Base-by-base conservation (phyloP, 2,797 vertebrate genomes). In the Chaetophractus vellerosus region DNA sequence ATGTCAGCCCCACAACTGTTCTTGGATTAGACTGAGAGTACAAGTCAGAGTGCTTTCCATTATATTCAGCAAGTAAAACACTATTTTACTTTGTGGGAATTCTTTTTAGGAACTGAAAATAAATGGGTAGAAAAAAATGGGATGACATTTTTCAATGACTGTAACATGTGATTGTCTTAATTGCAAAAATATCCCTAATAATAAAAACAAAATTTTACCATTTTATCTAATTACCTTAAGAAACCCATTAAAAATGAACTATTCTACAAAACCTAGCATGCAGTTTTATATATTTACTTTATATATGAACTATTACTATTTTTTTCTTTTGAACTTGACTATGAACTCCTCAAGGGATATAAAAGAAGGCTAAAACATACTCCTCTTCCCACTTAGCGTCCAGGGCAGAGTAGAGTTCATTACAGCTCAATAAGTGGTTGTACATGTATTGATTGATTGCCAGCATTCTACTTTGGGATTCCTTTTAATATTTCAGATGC, bases 401-500 rank as follows among this genome's bases (percentile, higher is more conserved):
- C 41, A 78, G 83, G 80, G 81, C 55, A 85, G 74, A 79, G 48
- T 31, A 78, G 61, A 94, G 87, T 83, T 91, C 69, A 88, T 93
- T 91, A 87, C 1, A 66, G 66, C 66, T 93, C 83, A 90, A 48
- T 91, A 84, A 94, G 80, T 78, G 31, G 45, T 91, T 81, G 48
- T 52, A 81, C 75, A 15, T 83, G 21, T 52, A 57, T 75, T 97
- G 94, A 96, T 45, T 83, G 90, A 97, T 92, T 84, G 88, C 52
- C 50, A 87, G 71, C 69, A 74, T 93, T 93, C 82, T 92, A 71
- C 69, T 93, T 81, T 96, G 72, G 90, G 87, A 95, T 72, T 80
- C 57, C 45, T 95, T 95, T 95, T 91, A 90, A 90, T 92, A 88
- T 95, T 93, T 94, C 90, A 88, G 74, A 45, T 93, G n/a, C 87